These are phyloP conservation scores for Nilaparvata lugens DNA, from an alignment of 1,140 invertebrate species.

Conservation along the genomic window DNA sequence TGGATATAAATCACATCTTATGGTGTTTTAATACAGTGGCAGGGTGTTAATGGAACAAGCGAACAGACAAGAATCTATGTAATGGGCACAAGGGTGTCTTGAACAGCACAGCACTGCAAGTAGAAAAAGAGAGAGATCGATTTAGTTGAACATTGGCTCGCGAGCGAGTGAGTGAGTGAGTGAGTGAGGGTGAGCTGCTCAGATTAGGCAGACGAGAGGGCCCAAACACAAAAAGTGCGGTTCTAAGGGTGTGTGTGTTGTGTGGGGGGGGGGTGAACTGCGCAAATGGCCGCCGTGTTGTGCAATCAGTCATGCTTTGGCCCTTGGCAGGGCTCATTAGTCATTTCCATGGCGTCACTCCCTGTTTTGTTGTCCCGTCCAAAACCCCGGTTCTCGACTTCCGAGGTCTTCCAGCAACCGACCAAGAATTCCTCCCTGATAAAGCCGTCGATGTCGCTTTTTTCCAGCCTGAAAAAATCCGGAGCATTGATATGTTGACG, in stretches of 20 bases:
- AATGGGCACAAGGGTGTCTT: no score
- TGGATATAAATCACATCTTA: no score
- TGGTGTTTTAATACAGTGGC: no score
- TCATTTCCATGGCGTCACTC: slow-evolving; percentile 4
- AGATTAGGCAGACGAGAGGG: no score
- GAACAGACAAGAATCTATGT: no score
- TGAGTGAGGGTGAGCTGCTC: neutral
- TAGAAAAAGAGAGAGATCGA: no score
- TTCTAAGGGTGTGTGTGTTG: neutral
- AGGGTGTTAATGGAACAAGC: no score
- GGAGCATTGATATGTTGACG: neutral
- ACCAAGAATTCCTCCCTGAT: neutral
- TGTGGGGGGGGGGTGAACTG: neutral
- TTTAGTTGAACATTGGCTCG: no score
- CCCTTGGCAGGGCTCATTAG: slow-evolving; percentile 3
- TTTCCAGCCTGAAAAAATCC: neutral
- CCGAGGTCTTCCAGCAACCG: neutral
- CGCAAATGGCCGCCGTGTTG: neutral
- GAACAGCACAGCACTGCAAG: no score
- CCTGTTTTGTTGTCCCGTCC: neutral
- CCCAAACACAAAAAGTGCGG: neutral
- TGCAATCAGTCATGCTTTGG: slow-evolving; percentile 2
- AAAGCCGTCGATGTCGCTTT: neutral
- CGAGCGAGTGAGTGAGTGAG: neutral
- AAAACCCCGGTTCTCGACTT: neutral